Evolutionary conservation across 2,888 invertebrate genomes (phyloP), one percentile per base, ranked within the genome.

Genomic region (Harpalus rubripes): DNA sequence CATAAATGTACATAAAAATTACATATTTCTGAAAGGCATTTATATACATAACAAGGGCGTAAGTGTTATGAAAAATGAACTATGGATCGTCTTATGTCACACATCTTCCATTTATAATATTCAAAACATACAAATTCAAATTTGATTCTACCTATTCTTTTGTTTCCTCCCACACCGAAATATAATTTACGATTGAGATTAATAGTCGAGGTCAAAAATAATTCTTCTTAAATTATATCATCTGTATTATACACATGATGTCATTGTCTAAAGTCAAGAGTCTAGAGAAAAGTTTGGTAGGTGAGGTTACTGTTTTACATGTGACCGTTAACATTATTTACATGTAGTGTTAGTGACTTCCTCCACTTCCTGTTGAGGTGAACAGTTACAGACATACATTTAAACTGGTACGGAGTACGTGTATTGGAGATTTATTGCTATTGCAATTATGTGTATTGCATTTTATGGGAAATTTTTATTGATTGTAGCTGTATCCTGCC

Each of bases 301-400:
- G 44, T 52, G 44, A 52, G 44, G 44, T 52, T 8, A 52, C 10
- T 52, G 44, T 52, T 52, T 52, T 52, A 12, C 44, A 52, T 52
- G 44, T 52, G 44, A 68, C 68, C 68, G 68, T 68, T 68, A 68
- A 32, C 15, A 39, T 68, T 68, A 68, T 68, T 68, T 41, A 68
- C 68, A 68, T 32, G 26, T 41, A 63, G 63, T 63, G 63, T 59
- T 16, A 26, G 22, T 39, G 32, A 68, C 68, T 68, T 68, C 68
- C 68, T 68, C 32, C 26, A 18, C 63, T 63, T 63, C 68, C 68
- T 52, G 44, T 44, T 52, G 44, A 52, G 44, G 8, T 5, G 32
- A 52, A 52, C 44, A 12, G 44, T 52, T 52, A 52, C 44, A 52
- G 12, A 12, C 44, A 32, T 32, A 52, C 44, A 52, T 52, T 12